Conservation (phyloP, 1,140 invertebrate species). For the Lepeophtheirus salmonis region DNA sequence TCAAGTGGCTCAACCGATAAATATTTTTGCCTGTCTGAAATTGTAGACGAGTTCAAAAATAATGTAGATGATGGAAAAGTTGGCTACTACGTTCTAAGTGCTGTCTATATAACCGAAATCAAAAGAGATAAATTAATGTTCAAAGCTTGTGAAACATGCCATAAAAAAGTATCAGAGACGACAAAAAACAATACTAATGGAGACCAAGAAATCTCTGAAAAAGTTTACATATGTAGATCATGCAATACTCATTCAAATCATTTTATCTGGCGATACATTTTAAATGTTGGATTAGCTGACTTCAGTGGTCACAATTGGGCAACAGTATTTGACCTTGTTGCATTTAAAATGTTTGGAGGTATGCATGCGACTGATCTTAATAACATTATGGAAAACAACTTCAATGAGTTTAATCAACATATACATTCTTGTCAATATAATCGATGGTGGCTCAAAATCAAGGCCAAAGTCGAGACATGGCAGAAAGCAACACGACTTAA, state of each 20-base stretch:
- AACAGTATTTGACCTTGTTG: neutral
- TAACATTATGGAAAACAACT: neutral
- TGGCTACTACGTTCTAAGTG: neutral
- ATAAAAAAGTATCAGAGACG: neutral
- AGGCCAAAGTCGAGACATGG: conserved; percentile 23
- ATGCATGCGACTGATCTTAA: neutral
- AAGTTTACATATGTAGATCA: neutral
- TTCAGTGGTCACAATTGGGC: neutral
- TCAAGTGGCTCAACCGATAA: neutral
- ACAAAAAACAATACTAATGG: too few species aligned
- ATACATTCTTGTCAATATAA: neutral
- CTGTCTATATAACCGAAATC: neutral
- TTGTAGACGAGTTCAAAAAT: neutral
- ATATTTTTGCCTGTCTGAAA: neutral
- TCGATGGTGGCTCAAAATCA: neutral
- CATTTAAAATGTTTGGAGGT: neutral
- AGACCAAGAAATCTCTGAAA: neutral
- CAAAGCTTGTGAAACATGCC: conserved; percentile 4
- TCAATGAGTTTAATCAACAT: neutral
- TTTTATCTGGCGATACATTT: neutral
- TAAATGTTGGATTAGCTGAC: neutral
- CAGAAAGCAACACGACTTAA: conserved; percentile 19
- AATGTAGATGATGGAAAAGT: neutral
- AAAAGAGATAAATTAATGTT: conserved; percentile 10
- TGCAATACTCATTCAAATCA: neutral